These are phyloP conservation scores for Ceyx margarethae DNA, from an alignment of 2,113 vertebrate genomes.

Conservation along the genomic window DNA sequence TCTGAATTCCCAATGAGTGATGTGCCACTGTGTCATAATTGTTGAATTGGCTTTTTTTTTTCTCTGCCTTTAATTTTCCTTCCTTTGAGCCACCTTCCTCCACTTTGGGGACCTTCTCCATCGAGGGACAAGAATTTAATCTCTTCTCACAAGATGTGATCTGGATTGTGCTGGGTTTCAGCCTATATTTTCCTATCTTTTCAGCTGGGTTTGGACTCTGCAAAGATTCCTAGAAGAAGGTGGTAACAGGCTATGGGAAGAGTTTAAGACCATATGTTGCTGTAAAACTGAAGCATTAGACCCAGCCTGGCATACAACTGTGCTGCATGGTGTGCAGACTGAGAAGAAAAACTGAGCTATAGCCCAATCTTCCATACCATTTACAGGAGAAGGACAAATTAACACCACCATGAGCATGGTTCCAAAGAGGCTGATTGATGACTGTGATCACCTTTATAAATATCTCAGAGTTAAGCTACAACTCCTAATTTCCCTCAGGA, in stretches of 20 bases:
- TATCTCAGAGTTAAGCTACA: not conserved
- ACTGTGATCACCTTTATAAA: not conserved
- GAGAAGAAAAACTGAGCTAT: not conserved
- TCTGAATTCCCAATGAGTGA: not conserved
- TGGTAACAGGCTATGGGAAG: not conserved
- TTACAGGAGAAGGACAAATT: not conserved
- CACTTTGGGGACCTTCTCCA: not conserved
- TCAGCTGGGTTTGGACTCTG: not conserved
- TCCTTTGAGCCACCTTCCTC: not conserved
- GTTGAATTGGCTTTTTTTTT: not conserved
- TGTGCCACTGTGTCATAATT: not conserved
- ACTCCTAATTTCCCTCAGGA: not conserved
- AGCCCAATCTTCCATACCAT: not conserved
- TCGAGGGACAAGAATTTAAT: not conserved
- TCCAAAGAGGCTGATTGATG: not conserved
- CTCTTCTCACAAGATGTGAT: not conserved
- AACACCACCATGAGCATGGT: not conserved
- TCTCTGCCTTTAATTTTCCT: not conserved
- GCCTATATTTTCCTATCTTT: not conserved
- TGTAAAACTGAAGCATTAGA: not conserved
- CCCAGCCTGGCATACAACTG: not conserved
- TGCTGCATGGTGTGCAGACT: not conserved
- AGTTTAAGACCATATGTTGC: not conserved
- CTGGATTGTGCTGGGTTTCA: not conserved
- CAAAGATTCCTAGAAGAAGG: not conserved